Evolutionary conservation across 2,797 vertebrate species (phyloP).

Genomic region (Enteromius argenteus): DNA sequence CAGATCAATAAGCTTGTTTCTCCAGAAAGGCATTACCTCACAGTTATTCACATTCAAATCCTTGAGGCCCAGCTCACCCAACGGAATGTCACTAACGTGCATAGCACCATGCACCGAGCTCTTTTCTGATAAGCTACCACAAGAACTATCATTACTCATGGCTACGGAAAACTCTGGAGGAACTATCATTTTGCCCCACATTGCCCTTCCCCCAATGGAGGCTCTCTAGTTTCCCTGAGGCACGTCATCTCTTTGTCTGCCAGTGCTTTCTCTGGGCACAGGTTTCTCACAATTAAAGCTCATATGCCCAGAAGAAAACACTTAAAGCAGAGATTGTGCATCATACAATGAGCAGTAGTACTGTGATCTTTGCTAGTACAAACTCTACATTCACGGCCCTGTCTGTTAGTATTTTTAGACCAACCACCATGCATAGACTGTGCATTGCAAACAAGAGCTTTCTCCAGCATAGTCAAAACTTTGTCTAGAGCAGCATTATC

Average conservation of each 20-base stretch:
- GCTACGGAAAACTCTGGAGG: neutral
- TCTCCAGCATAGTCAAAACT: conserved; percentile 26
- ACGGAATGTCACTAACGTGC: too few relatives aligned
- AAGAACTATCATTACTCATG: neutral
- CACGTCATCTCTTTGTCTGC: neutral
- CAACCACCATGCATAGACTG: neutral
- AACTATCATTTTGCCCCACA: neutral
- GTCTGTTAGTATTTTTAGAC: neutral
- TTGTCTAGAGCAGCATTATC: neutral
- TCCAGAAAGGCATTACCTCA: neutral
- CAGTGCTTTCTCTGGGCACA: neutral
- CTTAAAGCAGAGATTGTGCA: conserved; percentile 26
- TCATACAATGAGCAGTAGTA: neutral
- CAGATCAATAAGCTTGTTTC: neutral
- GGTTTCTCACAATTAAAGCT: neutral
- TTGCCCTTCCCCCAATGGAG: neutral
- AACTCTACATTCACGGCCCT: neutral
- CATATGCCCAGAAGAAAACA: neutral
- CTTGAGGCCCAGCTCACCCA: neutral
- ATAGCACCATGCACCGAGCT: neutral
- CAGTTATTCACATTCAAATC: neutral
- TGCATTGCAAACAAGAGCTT: neutral
- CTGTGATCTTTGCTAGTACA: conserved; percentile 8
- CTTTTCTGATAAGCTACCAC: neutral
- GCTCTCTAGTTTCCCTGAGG: conserved; percentile 6